These are phyloP conservation scores for Crossaster papposus DNA, from an alignment of 53 echinoderm and acorn worm species.

Conservation along the genomic window DNA sequence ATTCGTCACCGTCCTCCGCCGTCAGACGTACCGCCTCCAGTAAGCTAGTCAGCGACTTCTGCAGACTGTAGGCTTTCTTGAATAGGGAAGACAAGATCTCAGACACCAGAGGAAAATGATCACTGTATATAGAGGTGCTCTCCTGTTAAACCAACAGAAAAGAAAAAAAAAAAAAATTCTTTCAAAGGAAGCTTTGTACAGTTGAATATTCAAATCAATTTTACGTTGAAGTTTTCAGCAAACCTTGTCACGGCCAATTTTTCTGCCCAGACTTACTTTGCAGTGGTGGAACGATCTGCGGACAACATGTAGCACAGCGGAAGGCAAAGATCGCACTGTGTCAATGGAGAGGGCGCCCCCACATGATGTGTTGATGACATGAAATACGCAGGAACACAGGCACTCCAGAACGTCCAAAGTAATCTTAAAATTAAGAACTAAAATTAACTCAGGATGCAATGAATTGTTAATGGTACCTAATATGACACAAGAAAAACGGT, in stretches of 20 bases:
- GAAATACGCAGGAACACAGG: conserved; percentile 56
- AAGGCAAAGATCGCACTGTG: conserved; percentile 70
- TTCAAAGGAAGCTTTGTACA: background rate
- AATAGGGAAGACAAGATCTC: conserved; percentile 76
- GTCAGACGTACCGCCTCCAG: conserved; percentile 67
- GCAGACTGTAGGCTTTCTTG: conserved; percentile 90
- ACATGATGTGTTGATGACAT: conserved; percentile 42
- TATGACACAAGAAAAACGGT: too few species aligned
- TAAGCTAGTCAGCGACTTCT: conserved; percentile 80
- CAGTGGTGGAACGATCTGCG: conserved; percentile 87
- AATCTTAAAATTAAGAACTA: conserved; percentile 45
- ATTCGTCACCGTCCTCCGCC: conserved; percentile 53
- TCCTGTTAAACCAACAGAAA: conserved; percentile 57
- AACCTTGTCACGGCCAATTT: too few species aligned
- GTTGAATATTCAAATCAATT: too few species aligned
- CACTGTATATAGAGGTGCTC: conserved; percentile 83
- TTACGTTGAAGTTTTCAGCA: too few species aligned
- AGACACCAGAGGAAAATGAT: conserved; percentile 75
- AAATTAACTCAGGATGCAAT: background rate
- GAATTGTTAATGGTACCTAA: too few species aligned
- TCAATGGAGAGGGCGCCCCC: conserved; percentile 68
- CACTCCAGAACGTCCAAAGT: conserved; percentile 62
- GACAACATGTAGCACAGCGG: conserved; percentile 73
- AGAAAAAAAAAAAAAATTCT: background rate
- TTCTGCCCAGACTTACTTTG: conserved; percentile 67